Evolutionary conservation across 2,113 vertebrate species (phyloP), one percentile per base, ranked within the genome.

Genomic region (Micromys minutus): DNA sequence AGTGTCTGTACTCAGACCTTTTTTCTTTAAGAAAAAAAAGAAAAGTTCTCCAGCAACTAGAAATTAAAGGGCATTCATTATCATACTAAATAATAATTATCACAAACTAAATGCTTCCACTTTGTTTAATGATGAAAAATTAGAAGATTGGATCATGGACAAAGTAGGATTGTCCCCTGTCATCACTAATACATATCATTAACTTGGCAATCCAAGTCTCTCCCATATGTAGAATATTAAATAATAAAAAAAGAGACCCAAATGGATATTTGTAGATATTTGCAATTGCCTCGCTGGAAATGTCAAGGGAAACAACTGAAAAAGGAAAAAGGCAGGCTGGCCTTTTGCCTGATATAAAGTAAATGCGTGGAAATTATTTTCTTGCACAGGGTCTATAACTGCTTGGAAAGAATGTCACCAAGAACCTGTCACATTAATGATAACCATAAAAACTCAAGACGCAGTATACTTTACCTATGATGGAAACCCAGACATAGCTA

Each of bases 51-150:
- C n/a, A 93, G 83, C 93, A 89, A 89, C 72, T 77, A 42, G 67
- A 57, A 76, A 89, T 76, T 93, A 94, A 95, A 86, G 61, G 69
- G 47, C n/a, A 72, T 94, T 89, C 47, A 83, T 94, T 96, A 84
- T 65, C 65, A 63, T 90, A 45, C 91, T 63, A 92, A 95, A 71
- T 81, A 93, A 90, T 95, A 95, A 90, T 76, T 83, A 75, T 79
- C 24, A 45, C 86, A 94, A n/a, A 75, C 57, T 81, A 81, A 95
- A 92, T 69, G 71, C 42, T 94, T 15, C 69, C 63, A 21, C 80
- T 92, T 75, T 92, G 36, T 71, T 94, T 85, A 81, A 88, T 92
- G 61, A 61, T 79, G 36, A 96, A 90, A 94, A 88, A 26, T 87
- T 72, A 90, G 21, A 93, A 75, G 84, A 90, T 88, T n/a, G n/a